Base-by-base conservation (phyloP, 2,888 invertebrate genomes). In the Nymphalis c-album region DNA sequence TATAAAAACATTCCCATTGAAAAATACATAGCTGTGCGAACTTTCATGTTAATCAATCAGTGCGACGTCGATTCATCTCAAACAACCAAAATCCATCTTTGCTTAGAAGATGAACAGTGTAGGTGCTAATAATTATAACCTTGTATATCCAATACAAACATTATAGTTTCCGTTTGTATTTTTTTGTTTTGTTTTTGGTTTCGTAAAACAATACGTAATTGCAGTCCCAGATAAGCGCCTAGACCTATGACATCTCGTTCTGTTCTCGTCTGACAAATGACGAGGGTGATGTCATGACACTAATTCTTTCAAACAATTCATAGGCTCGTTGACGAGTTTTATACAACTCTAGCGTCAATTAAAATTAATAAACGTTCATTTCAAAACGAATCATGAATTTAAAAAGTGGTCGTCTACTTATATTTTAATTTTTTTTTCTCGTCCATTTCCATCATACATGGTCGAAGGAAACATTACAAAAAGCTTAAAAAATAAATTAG, bases 201-300 rank as follows among this genome's bases (percentile, higher is more conserved):
- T 60, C 59, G 40, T 45, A 59, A 63, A 63, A 51, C 45, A 53
- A 68, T 45, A 68, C 53, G 40, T 22, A 68, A 68, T 60, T 50
- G 46, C 35, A 50, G 58, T 18, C n/a, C 22, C 50, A 55, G 67
- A 68, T 68, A 68, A 68, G 55, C 60, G 50, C 20, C 59, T 53
- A 22, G 64, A 68, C 68, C 65, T 60, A 22, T 67, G 67, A 64
- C 64, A 68, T 55, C 26, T 47, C 22, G 22, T 47, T 79, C 76
- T 70, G 62, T 7, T 31, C 31, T 5, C 16, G 53, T 55, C 20
- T 26, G 61, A 68, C 73, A 73, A 75, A 76, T 74, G 75, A 73
- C 64, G 67, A 60, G 73, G 67, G 63, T 84, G 84, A 85, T 78
- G 83, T 86, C 84, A 85, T 76, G 74, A 72, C 76, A 75, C 76